A percentile compares a stretch with the other conserved stretches of the same genome.
These are phyloP conservation scores for Cynopterus brachyotis DNA, from an alignment of 2,113 vertebrate species.

Conservation along the genomic window DNA sequence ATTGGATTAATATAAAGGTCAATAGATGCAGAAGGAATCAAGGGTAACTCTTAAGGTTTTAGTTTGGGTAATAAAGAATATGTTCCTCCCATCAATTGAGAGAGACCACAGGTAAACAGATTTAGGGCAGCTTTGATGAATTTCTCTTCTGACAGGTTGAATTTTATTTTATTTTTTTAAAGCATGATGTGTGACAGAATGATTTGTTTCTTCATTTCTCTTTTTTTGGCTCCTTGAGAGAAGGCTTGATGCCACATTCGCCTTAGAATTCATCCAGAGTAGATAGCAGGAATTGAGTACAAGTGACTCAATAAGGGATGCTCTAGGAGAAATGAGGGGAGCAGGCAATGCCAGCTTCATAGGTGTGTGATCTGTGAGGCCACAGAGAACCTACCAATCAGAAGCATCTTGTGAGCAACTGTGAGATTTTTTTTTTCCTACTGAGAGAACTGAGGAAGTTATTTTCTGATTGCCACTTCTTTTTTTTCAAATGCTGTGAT, in stretches of 20 bases:
- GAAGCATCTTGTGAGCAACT: neutral
- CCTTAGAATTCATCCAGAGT: neutral
- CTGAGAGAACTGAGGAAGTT: too few species aligned
- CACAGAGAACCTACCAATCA: neutral
- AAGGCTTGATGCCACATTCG: neutral
- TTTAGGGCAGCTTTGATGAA: neutral
- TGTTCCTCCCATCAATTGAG: neutral
- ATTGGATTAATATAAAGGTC: neutral
- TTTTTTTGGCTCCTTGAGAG: neutral
- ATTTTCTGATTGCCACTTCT: too few species aligned
- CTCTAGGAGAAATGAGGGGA: neutral
- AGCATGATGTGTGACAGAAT: neutral
- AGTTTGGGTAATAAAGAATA: neutral
- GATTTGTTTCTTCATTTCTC: neutral
- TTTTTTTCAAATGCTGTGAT: too few species aligned
- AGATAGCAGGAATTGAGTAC: neutral
- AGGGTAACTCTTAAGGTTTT: neutral
- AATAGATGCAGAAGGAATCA: neutral
- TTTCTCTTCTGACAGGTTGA: neutral
- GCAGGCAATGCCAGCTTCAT: neutral
- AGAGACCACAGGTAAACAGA: neutral
- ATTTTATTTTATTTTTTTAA: too few species aligned
- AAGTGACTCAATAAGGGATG: neutral
- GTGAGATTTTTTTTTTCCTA: neutral
- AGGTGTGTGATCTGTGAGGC: accelerated